phyloP scores from a whole-genome alignment of 2,888 invertebrate species.

The Morpho helenor region DNA sequence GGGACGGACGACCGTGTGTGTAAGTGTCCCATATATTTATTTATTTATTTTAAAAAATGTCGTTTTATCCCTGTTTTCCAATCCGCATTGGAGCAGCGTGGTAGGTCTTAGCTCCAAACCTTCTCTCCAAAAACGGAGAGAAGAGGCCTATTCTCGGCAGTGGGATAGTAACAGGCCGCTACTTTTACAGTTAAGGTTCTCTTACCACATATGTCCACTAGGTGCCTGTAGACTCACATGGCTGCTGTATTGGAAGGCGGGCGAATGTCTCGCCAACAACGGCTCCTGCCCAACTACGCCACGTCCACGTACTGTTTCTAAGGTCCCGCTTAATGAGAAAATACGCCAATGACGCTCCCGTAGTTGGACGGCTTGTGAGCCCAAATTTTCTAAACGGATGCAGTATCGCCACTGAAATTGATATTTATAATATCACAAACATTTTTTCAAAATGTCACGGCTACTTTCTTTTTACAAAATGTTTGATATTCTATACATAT shows the following conservation, averaged over 20 bases:
- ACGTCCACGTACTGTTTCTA: conserved; percentile 96
- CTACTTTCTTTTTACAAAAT: no score
- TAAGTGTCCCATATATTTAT: no score
- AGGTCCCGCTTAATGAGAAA: conserved; percentile 94
- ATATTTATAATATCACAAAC: background rate
- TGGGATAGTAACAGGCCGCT: no score
- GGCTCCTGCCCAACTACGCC: conserved; percentile 99
- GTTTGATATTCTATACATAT: no score
- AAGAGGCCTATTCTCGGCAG: no score
- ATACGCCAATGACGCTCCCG: conserved; percentile 99
- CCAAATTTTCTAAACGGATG: conserved; percentile 96
- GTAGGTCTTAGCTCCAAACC: no score
- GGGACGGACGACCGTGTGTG: no score
- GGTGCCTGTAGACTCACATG: conserved; percentile 98
- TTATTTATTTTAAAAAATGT: no score
- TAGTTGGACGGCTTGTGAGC: conserved; percentile 92
- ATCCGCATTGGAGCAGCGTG: no score
- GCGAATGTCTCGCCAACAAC: conserved; percentile 89
- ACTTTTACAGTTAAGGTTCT: background rate
- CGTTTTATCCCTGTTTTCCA: no score
- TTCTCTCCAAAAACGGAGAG: no score
- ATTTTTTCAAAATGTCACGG: no score
- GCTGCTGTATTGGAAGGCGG: conserved; percentile 98
- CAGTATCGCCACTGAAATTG: conserved; percentile 93
- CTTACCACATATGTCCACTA: conserved; percentile 98